Evolutionary conservation across 2,888 invertebrate genomes (phyloP), one percentile per base, ranked within the genome.

Genomic region (Cheiracanthium punctorium): DNA sequence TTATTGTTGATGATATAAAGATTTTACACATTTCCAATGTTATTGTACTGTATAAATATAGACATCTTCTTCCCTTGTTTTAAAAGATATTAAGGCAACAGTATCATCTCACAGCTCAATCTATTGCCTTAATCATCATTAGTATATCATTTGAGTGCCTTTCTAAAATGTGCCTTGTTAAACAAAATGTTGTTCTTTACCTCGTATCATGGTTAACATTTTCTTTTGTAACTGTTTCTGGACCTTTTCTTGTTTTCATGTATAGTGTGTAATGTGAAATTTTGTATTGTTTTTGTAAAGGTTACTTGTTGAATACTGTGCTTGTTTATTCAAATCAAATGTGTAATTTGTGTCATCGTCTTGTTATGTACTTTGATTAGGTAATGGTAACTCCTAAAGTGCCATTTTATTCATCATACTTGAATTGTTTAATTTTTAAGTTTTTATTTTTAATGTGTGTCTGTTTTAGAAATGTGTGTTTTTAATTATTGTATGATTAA

Each of bases 241-340:
- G 7, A 7, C 58, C 1, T 58, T 58, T 20, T 24, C 17, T 58
- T 12, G 2, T 17, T 24, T 4, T 58, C 1, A 58, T 58, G 58
- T 58, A 58, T 58, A 58, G 24, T 17, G 24, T 58, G 58, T 58
- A 24, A 58, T 58, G 20, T 48, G 48, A 17, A 48, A 37, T 48
- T 48, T 48, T 48, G 7, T 12, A 48, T 48, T 58, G 58, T 58
- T 24, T 37, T 58, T 58, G 58, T 58, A 58, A 58, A 58, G 58
- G 20, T 58, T 58, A 17, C 43, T 48, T 58, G 58, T 58, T 58
- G 24, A 17, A 12, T 58, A 24, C 24, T 17, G 48, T 48, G 48
- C 17, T 48, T 48, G 48, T 58, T 58, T 17, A 58, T 58, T 17
- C 1, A 2, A 58, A 58, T 58, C 58, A 58, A 58, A 58, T 58